Evolutionary conservation across 2,113 vertebrate genomes (phyloP).

Genomic region (Silurus asotus): DNA sequence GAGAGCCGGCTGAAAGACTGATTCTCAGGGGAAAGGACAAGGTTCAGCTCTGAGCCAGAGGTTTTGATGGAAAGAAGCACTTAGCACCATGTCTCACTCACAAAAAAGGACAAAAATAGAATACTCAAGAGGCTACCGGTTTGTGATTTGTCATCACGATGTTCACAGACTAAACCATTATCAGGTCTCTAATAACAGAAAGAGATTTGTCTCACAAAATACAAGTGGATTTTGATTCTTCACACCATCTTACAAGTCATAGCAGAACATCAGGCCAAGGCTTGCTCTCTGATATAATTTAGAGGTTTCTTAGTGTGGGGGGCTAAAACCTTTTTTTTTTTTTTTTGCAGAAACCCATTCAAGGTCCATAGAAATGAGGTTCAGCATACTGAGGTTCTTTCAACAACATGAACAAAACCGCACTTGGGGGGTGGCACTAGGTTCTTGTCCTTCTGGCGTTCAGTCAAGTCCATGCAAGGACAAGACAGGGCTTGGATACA

Average conservation of each 20-base stretch:
- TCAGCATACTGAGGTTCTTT: conserved; percentile 68
- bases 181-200: conserved; percentile 2
- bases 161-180: conserved; percentile 41
- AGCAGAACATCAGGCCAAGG: conserved; percentile 10
- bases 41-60: conserved; percentile 48
- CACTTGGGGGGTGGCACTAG: conserved; percentile 71
- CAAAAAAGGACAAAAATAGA: conserved; percentile 47
- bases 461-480: conserved; percentile 77
- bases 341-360: conserved; percentile 52
- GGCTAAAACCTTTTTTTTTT: conserved; percentile 13
- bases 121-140: conserved; percentile 17
- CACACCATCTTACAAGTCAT: background rate
- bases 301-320: background rate
- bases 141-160: conserved; percentile 42
- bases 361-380: conserved; percentile 63
- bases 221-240: conserved; percentile 2
- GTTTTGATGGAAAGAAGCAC: conserved; percentile 46
- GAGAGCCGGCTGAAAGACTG: conserved; percentile 48
- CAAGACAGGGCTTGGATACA: conserved; percentile 73
- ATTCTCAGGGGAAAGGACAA: conserved; percentile 50
- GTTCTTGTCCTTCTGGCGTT: conserved; percentile 70
- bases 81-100: conserved; percentile 38
- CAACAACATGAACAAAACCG: conserved; percentile 65
- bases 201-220: conserved; percentile 16
- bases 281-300: conserved; percentile 6